A percentile compares a stretch with the other conserved stretches of the same genome.
Conservation (phyloP, 1,140 invertebrate genomes). For the Anadara kagoshimensis region DNA sequence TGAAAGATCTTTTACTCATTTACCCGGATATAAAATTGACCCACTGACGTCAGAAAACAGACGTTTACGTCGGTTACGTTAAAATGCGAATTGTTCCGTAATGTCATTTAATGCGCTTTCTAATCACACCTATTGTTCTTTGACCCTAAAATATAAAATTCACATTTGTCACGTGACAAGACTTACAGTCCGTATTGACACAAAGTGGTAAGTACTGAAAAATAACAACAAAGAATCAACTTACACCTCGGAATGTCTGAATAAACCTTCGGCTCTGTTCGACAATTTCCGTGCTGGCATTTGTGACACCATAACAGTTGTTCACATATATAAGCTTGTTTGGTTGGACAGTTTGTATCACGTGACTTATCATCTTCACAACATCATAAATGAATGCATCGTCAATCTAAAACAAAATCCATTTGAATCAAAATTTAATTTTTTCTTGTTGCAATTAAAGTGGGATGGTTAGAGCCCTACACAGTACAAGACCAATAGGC, state of each 20-base stretch:
- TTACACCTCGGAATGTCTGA: slow-evolving; percentile 32
- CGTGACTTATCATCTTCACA: slow-evolving; percentile 34
- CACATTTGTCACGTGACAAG: too few species aligned
- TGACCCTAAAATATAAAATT: too few species aligned
- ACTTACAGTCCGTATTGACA: too few species aligned
- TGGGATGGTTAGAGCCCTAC: not conserved
- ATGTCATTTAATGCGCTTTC: too few species aligned
- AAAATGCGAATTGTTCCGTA: too few species aligned
- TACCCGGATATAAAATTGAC: too few species aligned
- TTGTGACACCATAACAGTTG: slow-evolving; percentile 38
- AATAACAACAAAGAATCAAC: not conserved
- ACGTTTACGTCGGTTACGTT: too few species aligned
- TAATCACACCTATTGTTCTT: too few species aligned
- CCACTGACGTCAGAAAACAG: too few species aligned
- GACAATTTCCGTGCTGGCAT: slow-evolving; percentile 1
- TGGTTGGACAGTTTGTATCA: slow-evolving; percentile 11
- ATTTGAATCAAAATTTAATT: not conserved
- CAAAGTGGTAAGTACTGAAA: too few species aligned
- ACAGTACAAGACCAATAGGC: too few species aligned
- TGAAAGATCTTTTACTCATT: too few species aligned
- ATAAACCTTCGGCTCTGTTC: slow-evolving; percentile 40
- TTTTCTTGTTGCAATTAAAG: not conserved
- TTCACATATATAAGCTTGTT: slow-evolving; percentile 27
- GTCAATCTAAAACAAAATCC: slow-evolving; percentile 72
- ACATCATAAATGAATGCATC: slow-evolving; percentile 92